Base-by-base conservation (phyloP, 2,113 vertebrate genomes). In the Corydoras maculifer region DNA sequence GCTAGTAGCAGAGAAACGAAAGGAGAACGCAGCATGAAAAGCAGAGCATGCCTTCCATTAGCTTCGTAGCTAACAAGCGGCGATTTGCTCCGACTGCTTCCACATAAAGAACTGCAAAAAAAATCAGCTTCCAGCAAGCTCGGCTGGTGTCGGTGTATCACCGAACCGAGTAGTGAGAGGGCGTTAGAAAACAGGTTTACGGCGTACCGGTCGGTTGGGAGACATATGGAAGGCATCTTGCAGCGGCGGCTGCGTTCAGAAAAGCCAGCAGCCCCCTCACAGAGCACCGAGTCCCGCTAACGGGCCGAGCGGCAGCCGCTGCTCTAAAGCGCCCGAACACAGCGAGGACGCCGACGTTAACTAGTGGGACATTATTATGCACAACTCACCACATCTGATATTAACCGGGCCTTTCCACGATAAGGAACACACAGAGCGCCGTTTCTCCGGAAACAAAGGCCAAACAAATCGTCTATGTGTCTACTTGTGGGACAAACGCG, bases 341-440 rank as follows among this genome's bases (percentile, higher is more conserved):
- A 8, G 35, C 35, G 4, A 43, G 43, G 53, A 5, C 58, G 18
- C 54, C 75, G 77, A 72, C 73, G 73, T 77, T 77, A 77, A 73
- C 78, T 58, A 75, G 69, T 43, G 35, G 35, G 57, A 73, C 75
- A 79, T 60, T 80, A 88, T 86, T 88, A 86, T 87, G 78, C 69
- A 82, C 69, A 89, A 91, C 89, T 91, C 87, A 90, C 89, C 89
- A 91, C 89, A 91, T 91, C 89, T 88, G 88, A 91, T 91, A 88
- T 87, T 88, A 86, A 85, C 88, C 84, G 83, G 80, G 87, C 88
- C 89, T 90, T 77, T 87, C 83, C 85, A 84, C 78, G 86, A 82
- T 87, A 81, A 77, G 85, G 86, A 89, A 91, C 82, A 87, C 63
- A 76, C 67, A 78, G 48, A 72, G 5, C 9, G 51, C 13, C 3